Evolutionary conservation across 1,140 invertebrate species (phyloP).

Genomic region (Mactra quadrangularis): DNA sequence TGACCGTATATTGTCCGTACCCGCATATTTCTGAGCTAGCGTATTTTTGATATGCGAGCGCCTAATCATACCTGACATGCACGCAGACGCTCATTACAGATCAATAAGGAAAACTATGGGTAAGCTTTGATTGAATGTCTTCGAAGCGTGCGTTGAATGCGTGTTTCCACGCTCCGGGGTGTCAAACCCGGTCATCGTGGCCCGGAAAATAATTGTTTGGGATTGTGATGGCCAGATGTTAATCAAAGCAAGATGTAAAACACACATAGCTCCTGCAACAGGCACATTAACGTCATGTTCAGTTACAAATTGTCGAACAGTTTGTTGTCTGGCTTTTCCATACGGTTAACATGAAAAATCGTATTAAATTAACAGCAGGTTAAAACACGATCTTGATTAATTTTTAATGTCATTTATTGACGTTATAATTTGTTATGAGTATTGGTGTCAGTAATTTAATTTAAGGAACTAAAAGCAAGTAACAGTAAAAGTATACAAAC

Average conservation of each 20-base stretch:
- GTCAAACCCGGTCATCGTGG: slow-evolving; percentile 37
- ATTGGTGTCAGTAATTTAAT: too few species aligned
- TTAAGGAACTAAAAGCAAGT: too few species aligned
- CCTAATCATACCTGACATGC: slow-evolving; percentile 42
- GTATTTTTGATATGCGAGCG: background rate
- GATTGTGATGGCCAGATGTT: slow-evolving; percentile 22
- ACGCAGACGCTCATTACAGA: slow-evolving; percentile 44
- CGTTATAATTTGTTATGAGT: too few species aligned
- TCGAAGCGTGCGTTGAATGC: slow-evolving; percentile 20
- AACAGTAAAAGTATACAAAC: too few species aligned
- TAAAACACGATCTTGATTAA: too few species aligned
- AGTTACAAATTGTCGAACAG: background rate
- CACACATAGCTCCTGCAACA: too few species aligned
- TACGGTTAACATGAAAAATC: too few species aligned
- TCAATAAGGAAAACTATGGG: slow-evolving; percentile 24
- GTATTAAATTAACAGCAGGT: too few species aligned
- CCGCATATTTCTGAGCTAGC: slow-evolving; percentile 7
- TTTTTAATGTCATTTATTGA: too few species aligned
- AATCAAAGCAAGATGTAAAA: background rate
- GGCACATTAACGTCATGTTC: too few species aligned
- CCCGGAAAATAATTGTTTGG: slow-evolving; percentile 17
- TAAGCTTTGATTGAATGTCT: slow-evolving; percentile 28
- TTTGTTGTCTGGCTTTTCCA: background rate
- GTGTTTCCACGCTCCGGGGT: slow-evolving; percentile 11
- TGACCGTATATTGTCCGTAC: background rate